Evolutionary conservation across 1,140 invertebrate genomes (phyloP), one percentile per base, ranked within the genome.

Genomic region (Caerostris darwini): DNA sequence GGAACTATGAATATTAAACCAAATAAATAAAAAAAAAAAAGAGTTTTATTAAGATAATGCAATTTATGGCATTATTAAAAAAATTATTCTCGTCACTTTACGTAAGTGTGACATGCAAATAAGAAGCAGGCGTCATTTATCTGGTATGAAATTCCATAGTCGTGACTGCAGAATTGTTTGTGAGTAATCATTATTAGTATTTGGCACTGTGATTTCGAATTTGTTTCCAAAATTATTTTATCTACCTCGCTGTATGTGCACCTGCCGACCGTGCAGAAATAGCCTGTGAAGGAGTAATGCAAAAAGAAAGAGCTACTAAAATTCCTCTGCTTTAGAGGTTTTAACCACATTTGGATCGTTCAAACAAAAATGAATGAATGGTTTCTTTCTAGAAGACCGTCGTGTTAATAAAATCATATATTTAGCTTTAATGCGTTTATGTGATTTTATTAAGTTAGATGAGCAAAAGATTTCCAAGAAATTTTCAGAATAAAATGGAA

Each of bases 251-350:
- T 83, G 82, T 83, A n/a, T 3, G n/a, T 14, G 19, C 82, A 83
- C 14, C 82, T 83, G 82, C 8, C n/a, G 54, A 14, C 82, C 19
- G n/a, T 53, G 57, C 82, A 83, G 56, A 83, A 83, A 83, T 83
- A 83, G 12, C 71, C 34, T 12, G 10, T 50, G 71, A 77, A 17
- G 19, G 3, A 77, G 71, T 50, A 77, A 53, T 50, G 34, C 34
- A 5, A 77, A 53, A 77, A 77, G 10, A 50, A 77, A 34, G 34
- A 34, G 34, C 34, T 34, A 34, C 34, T 77, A 53, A 77, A 53
- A 77, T 77, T 77, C 71, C 10, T 12, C 12, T 77, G 71, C 53
- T 50, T 50, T 77, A 50, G 71, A 50, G 50, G 12, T 53, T 77
- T n/a, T 50, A 77, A 12, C 71, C 34, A 53, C 50, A 77, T 77